Evolutionary conservation across 2,888 invertebrate genomes (phyloP), one percentile per base, ranked within the genome.

Genomic region (Agonopterix subpropinquella): DNA sequence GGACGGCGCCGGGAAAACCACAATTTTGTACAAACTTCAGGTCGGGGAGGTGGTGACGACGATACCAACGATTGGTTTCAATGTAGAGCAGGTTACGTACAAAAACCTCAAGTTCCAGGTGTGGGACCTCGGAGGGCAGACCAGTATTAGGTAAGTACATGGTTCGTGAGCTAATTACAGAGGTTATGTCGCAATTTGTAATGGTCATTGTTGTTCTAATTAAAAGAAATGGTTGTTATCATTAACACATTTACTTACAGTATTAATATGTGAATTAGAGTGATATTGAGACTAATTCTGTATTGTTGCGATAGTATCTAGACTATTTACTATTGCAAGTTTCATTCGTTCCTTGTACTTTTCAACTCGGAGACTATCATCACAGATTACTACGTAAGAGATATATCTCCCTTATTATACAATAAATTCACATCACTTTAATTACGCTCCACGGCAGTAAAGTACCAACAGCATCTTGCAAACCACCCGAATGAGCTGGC

Each of bases 101-200:
- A 98, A 98, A 91, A 99, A 99, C 90, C 91, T 99, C 59, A 99
- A 98, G 89, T 99, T 99, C 78, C 99, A 99, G 93, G 98, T 96
- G 36, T 98, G 98, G 98, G 98, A 99, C 91, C 91, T 99, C 48
- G 99, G 99, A 48, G 99, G 99, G 65, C 99, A 99, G 81, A 99
- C 98, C 54, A 98, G 98, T 90, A 99, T 99, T 86, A 93, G 97
- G 97, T 97, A 88, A 74, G 73, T 60, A 47, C 47, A 43, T 43
- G 43, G 39, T 50, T 8, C 8, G 5, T 39, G 52, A 36, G 41
- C 44, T 46, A 15, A 35, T 51, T 44, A 48, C 28, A 28, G 46
- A 53, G 58, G 61, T 61, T 54, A 64, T 55, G 53, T 62, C 50
- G 50, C 62, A 61, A 66, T 68, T 64, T 4, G 47, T 61, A 52